phyloP scores from a whole-genome alignment of 2,888 invertebrate species.

The Epistrophella euchroma region DNA sequence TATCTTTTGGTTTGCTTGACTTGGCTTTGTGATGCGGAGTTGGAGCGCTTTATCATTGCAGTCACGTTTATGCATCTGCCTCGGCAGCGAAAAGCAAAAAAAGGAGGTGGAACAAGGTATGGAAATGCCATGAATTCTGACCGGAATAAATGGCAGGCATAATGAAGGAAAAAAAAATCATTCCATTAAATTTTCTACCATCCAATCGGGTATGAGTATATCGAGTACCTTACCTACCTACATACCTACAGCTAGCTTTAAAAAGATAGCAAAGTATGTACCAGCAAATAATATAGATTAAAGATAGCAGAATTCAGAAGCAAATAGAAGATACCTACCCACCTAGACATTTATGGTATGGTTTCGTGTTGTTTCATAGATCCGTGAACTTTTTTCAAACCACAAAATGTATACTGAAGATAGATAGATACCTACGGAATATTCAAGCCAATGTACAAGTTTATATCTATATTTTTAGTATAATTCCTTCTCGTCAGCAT shows the following conservation, averaged over 20 bases:
- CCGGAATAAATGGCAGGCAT: conserved; percentile 63
- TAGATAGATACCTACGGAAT: too few relatives aligned
- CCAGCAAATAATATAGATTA: conserved; percentile 27
- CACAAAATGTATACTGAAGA: too few relatives aligned
- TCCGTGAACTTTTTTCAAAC: conserved; percentile 27
- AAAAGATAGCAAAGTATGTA: neutral
- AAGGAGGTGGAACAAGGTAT: conserved; percentile 72
- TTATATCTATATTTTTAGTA: too few relatives aligned
- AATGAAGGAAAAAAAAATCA: conserved; percentile 29
- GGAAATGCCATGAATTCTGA: conserved; percentile 72
- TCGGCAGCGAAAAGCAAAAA: conserved; percentile 61
- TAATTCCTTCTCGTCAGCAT: too few relatives aligned
- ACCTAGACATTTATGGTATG: neutral
- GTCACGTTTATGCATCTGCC: conserved; percentile 79
- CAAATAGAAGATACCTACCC: conserved; percentile 38
- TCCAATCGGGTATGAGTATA: conserved; percentile 19
- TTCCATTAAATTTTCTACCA: conserved; percentile 51
- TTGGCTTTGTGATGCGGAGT: conserved; percentile 15
- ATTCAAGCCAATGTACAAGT: too few relatives aligned
- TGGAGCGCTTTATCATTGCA: conserved; percentile 80
- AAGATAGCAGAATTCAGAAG: conserved; percentile 61
- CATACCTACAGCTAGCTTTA: neutral
- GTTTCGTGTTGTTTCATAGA: conserved; percentile 33
- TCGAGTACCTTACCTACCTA: neutral
- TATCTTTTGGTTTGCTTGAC: conserved; percentile 28